Base-by-base conservation (phyloP, 2,797 vertebrate genomes). In the Pangasius larnaudii region DNA sequence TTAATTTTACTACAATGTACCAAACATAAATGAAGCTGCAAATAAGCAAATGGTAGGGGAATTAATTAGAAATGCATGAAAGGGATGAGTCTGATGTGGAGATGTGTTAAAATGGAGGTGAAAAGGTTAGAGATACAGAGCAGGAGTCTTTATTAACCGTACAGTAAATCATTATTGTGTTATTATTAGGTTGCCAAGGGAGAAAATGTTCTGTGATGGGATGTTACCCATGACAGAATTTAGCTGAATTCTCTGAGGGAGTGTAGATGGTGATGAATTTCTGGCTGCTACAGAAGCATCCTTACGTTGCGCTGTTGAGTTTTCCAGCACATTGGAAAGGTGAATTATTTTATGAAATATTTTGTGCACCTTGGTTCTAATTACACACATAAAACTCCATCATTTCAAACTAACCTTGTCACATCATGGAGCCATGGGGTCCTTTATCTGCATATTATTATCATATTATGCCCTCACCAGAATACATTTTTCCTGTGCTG, bases 381-480 rank as follows among this genome's bases (percentile, higher is more conserved):
- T 89, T 91, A 53, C n/a, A 14, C 74, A 74, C 53, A 86, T 88
- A 88, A 69, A 59, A 27, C 58, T 49, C 75, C 49, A 72, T 18
- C 30, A 39, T 56, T 87, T 86, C 75, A 53, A 79, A 71, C 58
- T 53, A n/a, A 19, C 86, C 36, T 85, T 89, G 86, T 85, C 79
- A 33, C 10, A 71, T 88, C 79, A 63, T 90, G 89, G 87, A 42
- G 24, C 13, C 79, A 42, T 18, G 59, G 59, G 85, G 58, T 92
- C 91, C 53, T 89, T 91, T 93, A 33, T 95, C 89, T 91, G 56
- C 80, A 33, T 78, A 14, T 78, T 89, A 92, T 92, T 91, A 91
- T 92, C 89, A 89, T 89, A 85, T 91, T 88, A 85, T 86, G 85
- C 93, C 88, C 85, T 91, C 85, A 93, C 92, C 89, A 92, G 92